Evolutionary conservation across 2,888 invertebrate species (phyloP).

Genomic region (Drosophila anomalata): DNA sequence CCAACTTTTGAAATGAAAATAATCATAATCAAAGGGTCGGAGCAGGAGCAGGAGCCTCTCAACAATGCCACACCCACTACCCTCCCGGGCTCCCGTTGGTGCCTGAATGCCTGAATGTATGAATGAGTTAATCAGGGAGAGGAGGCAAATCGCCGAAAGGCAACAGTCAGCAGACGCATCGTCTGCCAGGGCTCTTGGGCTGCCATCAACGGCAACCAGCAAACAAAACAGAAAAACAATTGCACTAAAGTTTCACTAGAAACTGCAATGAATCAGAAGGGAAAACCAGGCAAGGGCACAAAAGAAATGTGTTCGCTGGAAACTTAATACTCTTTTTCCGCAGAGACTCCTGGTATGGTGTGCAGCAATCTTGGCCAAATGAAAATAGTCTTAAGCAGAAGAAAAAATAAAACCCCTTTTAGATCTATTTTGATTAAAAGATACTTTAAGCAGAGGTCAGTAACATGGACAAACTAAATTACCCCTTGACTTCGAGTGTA

Average conservation of each 20-base stretch:
- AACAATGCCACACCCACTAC: slow-evolving; percentile 57
- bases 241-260: slow-evolving; percentile 66
- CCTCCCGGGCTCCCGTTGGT: slow-evolving; percentile 39
- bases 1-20: slow-evolving; percentile 58
- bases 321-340: slow-evolving; percentile 22
- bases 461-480: neutral
- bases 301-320: slow-evolving; percentile 3
- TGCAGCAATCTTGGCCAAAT: slow-evolving; percentile 1
- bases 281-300: slow-evolving; percentile 35
- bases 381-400: neutral
- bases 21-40: slow-evolving; percentile 51
- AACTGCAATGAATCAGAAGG: slow-evolving; percentile 71
- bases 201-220: slow-evolving; percentile 45
- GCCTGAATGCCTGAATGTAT: slow-evolving; percentile 61
- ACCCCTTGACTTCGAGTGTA: slow-evolving; percentile 18
- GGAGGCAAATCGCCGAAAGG: slow-evolving; percentile 68
- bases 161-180: slow-evolving; percentile 54
- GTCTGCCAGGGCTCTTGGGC: slow-evolving; percentile 63
- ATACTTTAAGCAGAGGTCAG: neutral
- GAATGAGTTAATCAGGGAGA: slow-evolving; percentile 70
- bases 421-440: neutral
- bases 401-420: neutral
- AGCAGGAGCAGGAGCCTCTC: slow-evolving; percentile 15
- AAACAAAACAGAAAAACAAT: slow-evolving; percentile 45
- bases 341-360: neutral